Evolutionary conservation across 1,140 invertebrate genomes (phyloP).

Genomic region (Psilanteris sp.): DNA sequence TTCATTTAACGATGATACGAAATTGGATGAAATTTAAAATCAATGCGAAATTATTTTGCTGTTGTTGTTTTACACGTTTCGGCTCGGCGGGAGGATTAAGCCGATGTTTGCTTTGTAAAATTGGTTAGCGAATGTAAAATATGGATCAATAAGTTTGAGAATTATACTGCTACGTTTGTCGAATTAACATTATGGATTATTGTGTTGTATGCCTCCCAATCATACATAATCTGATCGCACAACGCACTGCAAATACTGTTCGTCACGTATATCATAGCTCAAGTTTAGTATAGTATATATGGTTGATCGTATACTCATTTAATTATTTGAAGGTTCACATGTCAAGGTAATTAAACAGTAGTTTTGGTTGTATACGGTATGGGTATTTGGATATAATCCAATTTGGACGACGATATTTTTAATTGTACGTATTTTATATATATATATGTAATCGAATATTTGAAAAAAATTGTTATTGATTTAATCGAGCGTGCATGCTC

Average conservation of each 20-base stretch:
- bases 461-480: no score
- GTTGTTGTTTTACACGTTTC: no score
- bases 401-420: constrained; percentile 25
- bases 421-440: no score
- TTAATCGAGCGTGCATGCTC: no score
- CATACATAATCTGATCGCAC: constrained; percentile 62
- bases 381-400: no score
- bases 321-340: constrained; percentile 53
- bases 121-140: constrained; percentile 18
- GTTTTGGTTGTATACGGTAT: constrained; percentile 43
- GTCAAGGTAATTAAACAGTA: constrained; percentile 58
- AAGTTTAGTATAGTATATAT: constrained; percentile 29
- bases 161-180: constrained; percentile 50
- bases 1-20: constrained; percentile 22
- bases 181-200: constrained; percentile 18
- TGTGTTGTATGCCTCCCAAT: constrained; percentile 53
- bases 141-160: constrained; percentile 57
- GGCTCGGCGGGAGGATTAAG: no score
- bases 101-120: constrained; percentile 33
- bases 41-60: constrained; percentile 11
- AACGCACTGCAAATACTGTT: constrained; percentile 61
- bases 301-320: constrained; percentile 53
- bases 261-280: constrained; percentile 53
- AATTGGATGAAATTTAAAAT: constrained; percentile 6
- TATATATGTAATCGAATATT: no score